These are phyloP conservation scores for Orycteropus afer DNA, from an alignment of 2,113 vertebrate genomes.

Conservation along the genomic window DNA sequence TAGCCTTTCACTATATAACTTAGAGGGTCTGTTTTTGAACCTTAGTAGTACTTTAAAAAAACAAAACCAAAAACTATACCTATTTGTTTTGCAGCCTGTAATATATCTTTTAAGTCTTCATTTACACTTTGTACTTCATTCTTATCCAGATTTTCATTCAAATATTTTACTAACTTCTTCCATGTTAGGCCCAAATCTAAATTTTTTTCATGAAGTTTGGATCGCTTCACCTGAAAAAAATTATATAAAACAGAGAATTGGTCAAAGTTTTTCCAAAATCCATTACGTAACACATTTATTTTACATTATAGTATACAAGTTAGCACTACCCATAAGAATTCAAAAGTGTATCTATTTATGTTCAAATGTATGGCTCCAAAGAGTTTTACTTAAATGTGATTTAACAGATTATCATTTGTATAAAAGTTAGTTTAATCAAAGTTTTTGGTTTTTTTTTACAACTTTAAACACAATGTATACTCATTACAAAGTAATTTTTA, in stretches of 20 bases:
- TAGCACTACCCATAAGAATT: background rate
- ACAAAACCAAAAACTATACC: slow-evolving; percentile 85
- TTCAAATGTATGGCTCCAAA: background rate
- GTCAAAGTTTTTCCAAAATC: slow-evolving; percentile 46
- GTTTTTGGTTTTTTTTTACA: background rate
- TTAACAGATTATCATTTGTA: slow-evolving; percentile 10
- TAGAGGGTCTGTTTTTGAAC: slow-evolving; percentile 24
- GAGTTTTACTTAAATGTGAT: slow-evolving; percentile 26
- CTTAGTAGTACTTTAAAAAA: background rate
- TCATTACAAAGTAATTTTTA: slow-evolving; percentile 24
- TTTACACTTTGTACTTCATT: slow-evolving; percentile 88
- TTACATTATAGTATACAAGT: slow-evolving; percentile 49
- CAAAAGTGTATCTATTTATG: slow-evolving; percentile 21
- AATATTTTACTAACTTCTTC: slow-evolving; percentile 94
- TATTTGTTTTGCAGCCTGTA: slow-evolving; percentile 95
- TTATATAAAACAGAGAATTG: background rate
- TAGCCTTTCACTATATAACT: background rate
- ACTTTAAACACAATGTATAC: slow-evolving; percentile 42
- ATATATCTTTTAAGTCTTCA: slow-evolving; percentile 92
- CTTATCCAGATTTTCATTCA: slow-evolving; percentile 91
- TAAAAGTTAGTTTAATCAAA: slow-evolving; percentile 46
- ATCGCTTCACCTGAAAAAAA: slow-evolving; percentile 91
- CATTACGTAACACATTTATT: slow-evolving; percentile 17
- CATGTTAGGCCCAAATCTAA: slow-evolving; percentile 92
- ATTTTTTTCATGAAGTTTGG: slow-evolving; percentile 90